These are phyloP conservation scores for Harlomillsia oculata DNA, from an alignment of 1,140 invertebrate species.

Conservation along the genomic window DNA sequence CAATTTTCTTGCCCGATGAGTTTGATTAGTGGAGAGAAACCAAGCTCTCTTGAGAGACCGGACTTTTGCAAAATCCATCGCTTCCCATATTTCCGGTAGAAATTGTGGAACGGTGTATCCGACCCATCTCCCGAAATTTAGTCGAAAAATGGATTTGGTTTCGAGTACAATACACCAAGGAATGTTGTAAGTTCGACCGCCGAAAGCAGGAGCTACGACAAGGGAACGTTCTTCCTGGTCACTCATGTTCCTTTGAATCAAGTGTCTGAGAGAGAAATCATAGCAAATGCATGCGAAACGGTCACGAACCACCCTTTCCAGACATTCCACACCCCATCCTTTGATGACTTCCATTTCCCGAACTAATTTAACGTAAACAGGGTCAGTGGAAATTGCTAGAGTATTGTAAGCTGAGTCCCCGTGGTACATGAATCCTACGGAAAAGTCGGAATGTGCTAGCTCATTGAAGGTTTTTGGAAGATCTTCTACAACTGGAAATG, in stretches of 20 bases:
- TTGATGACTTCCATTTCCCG: constrained; percentile 14
- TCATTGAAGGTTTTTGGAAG: constrained; percentile 22
- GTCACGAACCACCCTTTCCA: constrained; percentile 7
- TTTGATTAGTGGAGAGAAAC: constrained; percentile 14
- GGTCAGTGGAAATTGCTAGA: constrained; percentile 9
- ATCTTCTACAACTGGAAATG: constrained; percentile 18
- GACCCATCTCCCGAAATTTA: constrained; percentile 15
- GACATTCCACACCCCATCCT: constrained; percentile 11
- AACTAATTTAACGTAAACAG: constrained; percentile 20
- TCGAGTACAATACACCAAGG: constrained; percentile 9
- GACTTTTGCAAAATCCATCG: constrained; percentile 9
- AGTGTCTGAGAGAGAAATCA: constrained; percentile 5
- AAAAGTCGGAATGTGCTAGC: constrained; percentile 11
- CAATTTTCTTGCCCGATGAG: constrained; percentile 6
- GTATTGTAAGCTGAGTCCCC: constrained; percentile 23
- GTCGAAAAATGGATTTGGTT: constrained; percentile 12
- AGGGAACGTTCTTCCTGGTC: constrained; percentile 4
- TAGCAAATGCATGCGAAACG: constrained; percentile 16
- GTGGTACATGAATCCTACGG: constrained; percentile 15
- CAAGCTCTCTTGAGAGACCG: constrained; percentile 8
- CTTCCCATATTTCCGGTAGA: constrained; percentile 14
- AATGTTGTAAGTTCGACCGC: constrained; percentile 11
- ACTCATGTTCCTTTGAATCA: constrained; percentile 11
- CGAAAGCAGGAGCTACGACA: background rate
- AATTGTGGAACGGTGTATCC: constrained; percentile 9